Evolutionary conservation across 2,888 invertebrate species (phyloP).

Genomic region (Synanthedon vespiformis): DNA sequence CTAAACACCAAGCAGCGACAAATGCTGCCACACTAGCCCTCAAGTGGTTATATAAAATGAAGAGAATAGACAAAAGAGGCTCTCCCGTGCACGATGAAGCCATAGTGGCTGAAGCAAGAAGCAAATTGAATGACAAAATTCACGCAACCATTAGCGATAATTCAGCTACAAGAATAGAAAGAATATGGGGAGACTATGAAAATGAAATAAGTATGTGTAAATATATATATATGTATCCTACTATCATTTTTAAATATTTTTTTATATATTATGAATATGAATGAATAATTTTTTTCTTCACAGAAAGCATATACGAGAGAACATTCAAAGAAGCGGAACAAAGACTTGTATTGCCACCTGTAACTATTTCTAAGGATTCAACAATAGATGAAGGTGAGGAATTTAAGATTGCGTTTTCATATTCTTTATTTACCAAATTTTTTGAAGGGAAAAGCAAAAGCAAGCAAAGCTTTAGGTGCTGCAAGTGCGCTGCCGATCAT

Average conservation of each 20-base stretch:
- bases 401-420: too few relatives aligned
- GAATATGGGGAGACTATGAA: conserved; percentile 54
- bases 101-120: conserved; percentile 36
- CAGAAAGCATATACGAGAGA: conserved; percentile 40
- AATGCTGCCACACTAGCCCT: conserved; percentile 67
- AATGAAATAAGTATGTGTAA: conserved; percentile 38
- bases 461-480: too few relatives aligned
- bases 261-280: too few relatives aligned
- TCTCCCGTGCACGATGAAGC: conserved; percentile 56
- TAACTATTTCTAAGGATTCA: conserved; percentile 37
- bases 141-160: conserved; percentile 32
- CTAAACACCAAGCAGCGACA: conserved; percentile 66
- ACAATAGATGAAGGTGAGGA: conserved; percentile 38
- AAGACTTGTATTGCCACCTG: conserved; percentile 13
- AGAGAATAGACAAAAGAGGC: conserved; percentile 56
- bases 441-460: too few relatives aligned
- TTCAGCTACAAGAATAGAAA: conserved; percentile 40
- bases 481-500: too few relatives aligned
- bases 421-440: too few relatives aligned
- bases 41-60: conserved; percentile 60
- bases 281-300: conserved; percentile 12
- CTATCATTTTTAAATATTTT: too few relatives aligned
- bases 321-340: conserved; percentile 29
- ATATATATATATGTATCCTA: too few relatives aligned
- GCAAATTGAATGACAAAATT: conserved; percentile 33